A percentile compares a stretch with the other conserved stretches of the same genome.
These are phyloP conservation scores for Drosophila subquinaria DNA, from an alignment of 2,888 invertebrate genomes.

Conservation along the genomic window DNA sequence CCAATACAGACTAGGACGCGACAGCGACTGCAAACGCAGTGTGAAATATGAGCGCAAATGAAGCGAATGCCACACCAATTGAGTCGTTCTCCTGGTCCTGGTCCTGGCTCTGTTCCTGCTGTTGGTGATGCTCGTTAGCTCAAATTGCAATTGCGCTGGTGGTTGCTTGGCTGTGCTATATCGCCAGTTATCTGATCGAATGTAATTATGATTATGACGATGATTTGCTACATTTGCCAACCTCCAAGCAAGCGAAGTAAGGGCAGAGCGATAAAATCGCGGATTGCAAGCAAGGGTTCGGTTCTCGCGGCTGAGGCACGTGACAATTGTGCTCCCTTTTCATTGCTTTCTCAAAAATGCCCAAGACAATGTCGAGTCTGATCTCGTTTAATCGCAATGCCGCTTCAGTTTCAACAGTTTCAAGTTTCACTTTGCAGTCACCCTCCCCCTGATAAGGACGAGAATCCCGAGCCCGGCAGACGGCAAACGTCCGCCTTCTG, in stretches of 20 bases:
- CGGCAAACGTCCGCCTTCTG: constrained; percentile 22
- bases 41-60: constrained; percentile 79
- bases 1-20: constrained; percentile 20
- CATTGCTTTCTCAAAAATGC: constrained; percentile 47
- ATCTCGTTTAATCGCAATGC: constrained; percentile 58
- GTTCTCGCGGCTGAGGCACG: constrained; percentile 54
- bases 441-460: constrained; percentile 20
- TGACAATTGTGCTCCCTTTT: constrained; percentile 67
- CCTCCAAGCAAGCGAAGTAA: constrained; percentile 31
- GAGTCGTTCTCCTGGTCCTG: constrained; percentile 41
- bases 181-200: constrained; percentile 75
- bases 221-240: constrained; percentile 77
- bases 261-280: constrained; percentile 60
- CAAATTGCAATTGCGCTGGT: constrained; percentile 72
- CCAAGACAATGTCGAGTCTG: constrained; percentile 57
- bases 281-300: constrained; percentile 54
- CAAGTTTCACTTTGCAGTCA: constrained; percentile 48
- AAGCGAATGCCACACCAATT: constrained; percentile 65
- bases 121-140: constrained; percentile 62
- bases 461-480: constrained; percentile 12
- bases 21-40: constrained; percentile 18
- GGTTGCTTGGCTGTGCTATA: constrained; percentile 36
- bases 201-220: constrained; percentile 81
- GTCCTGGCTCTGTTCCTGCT: constrained; percentile 20
- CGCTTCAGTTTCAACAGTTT: constrained; percentile 59